A percentile compares a stretch with the other conserved stretches of the same genome.
phyloP scores from a whole-genome alignment of 2,888 invertebrate genomes.

The Archips crataeganus region DNA sequence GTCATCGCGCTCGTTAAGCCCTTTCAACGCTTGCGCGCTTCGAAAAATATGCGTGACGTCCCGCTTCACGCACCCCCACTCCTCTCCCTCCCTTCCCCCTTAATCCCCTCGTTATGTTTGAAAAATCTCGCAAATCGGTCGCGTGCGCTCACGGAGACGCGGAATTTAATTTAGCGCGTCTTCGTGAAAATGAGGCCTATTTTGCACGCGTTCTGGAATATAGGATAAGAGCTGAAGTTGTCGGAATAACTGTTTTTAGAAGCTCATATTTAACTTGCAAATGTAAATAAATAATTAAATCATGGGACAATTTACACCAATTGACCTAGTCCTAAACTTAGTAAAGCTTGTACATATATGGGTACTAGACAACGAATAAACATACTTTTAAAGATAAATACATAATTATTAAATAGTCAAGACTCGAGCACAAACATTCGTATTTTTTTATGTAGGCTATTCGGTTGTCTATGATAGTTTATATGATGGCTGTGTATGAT shows the following conservation, averaged over 20 bases:
- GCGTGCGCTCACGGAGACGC: conserved; percentile 18
- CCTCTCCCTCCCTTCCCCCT: not conserved
- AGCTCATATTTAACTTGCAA: too few relatives aligned
- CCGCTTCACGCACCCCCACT: not conserved
- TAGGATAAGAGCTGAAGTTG: conserved; percentile 13
- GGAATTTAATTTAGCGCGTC: conserved; percentile 42
- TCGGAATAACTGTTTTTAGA: not conserved
- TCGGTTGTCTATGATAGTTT: too few relatives aligned
- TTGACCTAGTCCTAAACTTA: too few relatives aligned
- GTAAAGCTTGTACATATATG: too few relatives aligned
- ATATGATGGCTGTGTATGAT: too few relatives aligned
- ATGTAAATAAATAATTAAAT: too few relatives aligned
- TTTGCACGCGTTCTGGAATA: conserved; percentile 21
- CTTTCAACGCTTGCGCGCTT: conserved; percentile 1
- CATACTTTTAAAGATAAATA: too few relatives aligned
- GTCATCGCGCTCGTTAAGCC: not conserved
- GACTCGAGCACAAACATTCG: too few relatives aligned
- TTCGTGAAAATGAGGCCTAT: conserved; percentile 38
- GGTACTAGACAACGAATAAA: too few relatives aligned
- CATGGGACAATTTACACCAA: too few relatives aligned
- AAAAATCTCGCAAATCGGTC: conserved; percentile 40
- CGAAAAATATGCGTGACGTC: not conserved
- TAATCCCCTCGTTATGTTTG: conserved; percentile 33
- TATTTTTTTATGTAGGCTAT: too few relatives aligned
- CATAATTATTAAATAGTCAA: too few relatives aligned